phyloP scores from a whole-genome alignment of 2,888 invertebrate genomes.

The Cataglyphis albicans region DNA sequence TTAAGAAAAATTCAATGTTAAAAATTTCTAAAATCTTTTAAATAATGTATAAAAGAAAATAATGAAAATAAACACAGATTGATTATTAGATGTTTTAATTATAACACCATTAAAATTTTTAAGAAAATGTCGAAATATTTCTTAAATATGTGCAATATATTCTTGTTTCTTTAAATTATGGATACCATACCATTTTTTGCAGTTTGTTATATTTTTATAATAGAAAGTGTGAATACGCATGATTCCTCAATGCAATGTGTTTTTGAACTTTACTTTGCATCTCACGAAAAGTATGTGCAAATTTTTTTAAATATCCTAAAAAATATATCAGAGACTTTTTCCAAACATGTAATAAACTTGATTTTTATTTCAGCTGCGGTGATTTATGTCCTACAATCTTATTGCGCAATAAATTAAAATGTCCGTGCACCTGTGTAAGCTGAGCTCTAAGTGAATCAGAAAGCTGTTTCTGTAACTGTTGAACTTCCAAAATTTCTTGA shows the following conservation, averaged over 20 bases:
- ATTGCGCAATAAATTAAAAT: conserved; percentile 91
- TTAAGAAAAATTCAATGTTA: conserved; percentile 49
- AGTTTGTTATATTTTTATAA: not conserved
- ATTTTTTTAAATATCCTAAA: conserved; percentile 10
- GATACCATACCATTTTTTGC: not conserved
- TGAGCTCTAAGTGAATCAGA: conserved; percentile 91
- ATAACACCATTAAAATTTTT: not conserved
- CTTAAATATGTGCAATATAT: not conserved
- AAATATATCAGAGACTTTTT: conserved; percentile 28
- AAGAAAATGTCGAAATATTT: not conserved
- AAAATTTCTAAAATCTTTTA: not conserved
- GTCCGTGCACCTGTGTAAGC: conserved; percentile 91
- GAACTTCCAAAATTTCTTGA: conserved; percentile 92
- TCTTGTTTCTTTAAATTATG: not conserved
- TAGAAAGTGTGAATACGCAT: not conserved
- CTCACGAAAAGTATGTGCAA: conserved; percentile 14
- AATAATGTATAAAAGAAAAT: conserved; percentile 1
- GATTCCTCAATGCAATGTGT: not conserved
- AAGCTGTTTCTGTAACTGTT: conserved; percentile 92
- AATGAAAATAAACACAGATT: conserved; percentile 9
- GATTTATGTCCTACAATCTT: conserved; percentile 88
- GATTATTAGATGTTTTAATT: conserved; percentile 5
- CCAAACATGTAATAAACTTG: not conserved
- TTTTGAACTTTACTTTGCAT: conserved; percentile 5
- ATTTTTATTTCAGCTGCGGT: conserved; percentile 79